Evolutionary conservation across 2,888 invertebrate species (phyloP), one percentile per base, ranked within the genome.

Genomic region (Drosophila birchii): DNA sequence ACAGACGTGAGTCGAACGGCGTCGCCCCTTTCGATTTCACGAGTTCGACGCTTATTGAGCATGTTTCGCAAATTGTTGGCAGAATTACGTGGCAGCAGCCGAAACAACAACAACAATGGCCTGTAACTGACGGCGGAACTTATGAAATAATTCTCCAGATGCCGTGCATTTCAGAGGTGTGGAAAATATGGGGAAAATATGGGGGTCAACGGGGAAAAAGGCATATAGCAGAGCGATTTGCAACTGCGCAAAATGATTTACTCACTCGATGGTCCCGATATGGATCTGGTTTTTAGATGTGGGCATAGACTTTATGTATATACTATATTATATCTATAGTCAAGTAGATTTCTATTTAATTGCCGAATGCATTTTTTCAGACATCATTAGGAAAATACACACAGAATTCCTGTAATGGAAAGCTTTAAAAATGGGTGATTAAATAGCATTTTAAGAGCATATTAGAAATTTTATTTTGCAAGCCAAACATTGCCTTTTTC

Each of bases 231-330:
- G 39, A 58, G 51, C 51, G 62, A 64, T 72, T 75, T 72, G 63
- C 53, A 78, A 82, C 76, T 87, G 82, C 87, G 84, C 86, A 85
- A 82, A 82, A 81, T 77, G 71, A 71, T 77, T 77, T 74, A 49
- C 66, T 67, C 71, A 78, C 70, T 75, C 60, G 39, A 32, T 66
- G 44, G 16, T 68, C 69, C 57, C 68, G 47, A 68, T 68, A 68
- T 68, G 67, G 67, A 16, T 34, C 39, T 56, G 68, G 23, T 16
- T 67, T n/a, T n/a, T 57, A 8, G 34, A 41, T 63, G 73, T 73
- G 57, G 74, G 26, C 34, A 41, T 39, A 36, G 12, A 34, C 51
- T 51, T 16, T 20, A 32, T 49, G 14, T 20, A 32, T 32, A 32
- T 47, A 11, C 3, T 18, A 20, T 18, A 0, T 9, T 45, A 5